phyloP scores from a whole-genome alignment of 2,797 vertebrate genomes.

The Graptemys geographica region DNA sequence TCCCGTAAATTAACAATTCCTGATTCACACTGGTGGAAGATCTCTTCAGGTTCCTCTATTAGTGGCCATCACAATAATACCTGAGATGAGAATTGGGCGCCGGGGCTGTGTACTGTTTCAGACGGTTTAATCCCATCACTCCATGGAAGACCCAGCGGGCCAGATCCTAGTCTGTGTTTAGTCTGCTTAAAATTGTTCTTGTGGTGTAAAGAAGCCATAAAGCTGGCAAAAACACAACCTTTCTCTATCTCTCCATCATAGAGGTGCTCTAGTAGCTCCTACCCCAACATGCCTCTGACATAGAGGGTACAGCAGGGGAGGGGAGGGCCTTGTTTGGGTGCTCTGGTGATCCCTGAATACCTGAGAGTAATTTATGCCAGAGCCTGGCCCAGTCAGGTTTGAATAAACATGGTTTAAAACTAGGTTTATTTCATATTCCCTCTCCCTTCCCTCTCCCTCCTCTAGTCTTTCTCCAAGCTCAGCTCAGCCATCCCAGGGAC shows the following conservation, averaged over 20 bases:
- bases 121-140: background rate
- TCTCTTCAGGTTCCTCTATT: background rate
- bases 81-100: background rate
- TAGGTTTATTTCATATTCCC: background rate
- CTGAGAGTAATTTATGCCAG: background rate
- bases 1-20: background rate
- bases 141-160: background rate
- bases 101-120: background rate
- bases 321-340: background rate
- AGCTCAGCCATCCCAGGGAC: background rate
- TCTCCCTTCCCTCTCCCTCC: background rate
- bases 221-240: background rate
- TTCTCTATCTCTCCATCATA: background rate
- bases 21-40: background rate
- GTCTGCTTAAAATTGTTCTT: background rate
- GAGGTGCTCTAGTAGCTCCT: background rate
- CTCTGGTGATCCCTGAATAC: too few species aligned
- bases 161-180: background rate
- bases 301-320: background rate
- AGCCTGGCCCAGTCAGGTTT: background rate
- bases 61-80: background rate
- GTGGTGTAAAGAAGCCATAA: background rate
- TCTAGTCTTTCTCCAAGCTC: background rate
- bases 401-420: background rate
- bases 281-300: background rate